Base-by-base conservation (phyloP, 1,140 invertebrate genomes). In the Lepidurus arcticus region DNA sequence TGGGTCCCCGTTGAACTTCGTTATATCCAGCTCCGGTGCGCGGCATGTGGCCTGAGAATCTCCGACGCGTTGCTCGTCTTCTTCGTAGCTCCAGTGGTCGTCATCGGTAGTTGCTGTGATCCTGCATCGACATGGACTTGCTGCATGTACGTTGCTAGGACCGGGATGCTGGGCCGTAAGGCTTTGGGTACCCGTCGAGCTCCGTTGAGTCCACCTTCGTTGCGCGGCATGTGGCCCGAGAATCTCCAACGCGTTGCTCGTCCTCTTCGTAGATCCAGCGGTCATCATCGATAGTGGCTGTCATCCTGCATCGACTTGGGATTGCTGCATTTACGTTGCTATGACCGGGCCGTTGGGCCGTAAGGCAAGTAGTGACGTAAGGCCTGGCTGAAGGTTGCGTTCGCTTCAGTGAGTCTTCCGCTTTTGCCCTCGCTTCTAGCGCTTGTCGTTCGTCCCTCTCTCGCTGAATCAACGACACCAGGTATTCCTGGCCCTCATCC, bases 141-240 rank as follows among this genome's bases (percentile, higher is more conserved):
- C n/a, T n/a, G n/a, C n/a, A n/a, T n/a, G n/a, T n/a, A n/a, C n/a
- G n/a, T n/a, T n/a, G n/a, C n/a, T n/a, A n/a, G n/a, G n/a, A n/a
- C n/a, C n/a, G n/a, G n/a, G n/a, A n/a, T n/a, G n/a, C n/a, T n/a
- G n/a, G n/a, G n/a, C n/a, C n/a, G n/a, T n/a, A n/a, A n/a, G n/a
- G n/a, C n/a, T n/a, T n/a, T n/a, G n/a, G n/a, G n/a, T n/a, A n/a
- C n/a, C n/a, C 43, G 8, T 76, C 75, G 11, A 76, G 44, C 26
- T 76, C 44, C 75, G 75, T 44, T n/a, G 11, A n/a, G 9, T 44
- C 42, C 44, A 47, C 5, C 44, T 76, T 76, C 43, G 75, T 42
- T n/a, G 75, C 43, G 21, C 16, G 44, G 10, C 43, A 45, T 45
- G 75, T 45, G n/a, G 43, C 24, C 13, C 42, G 75, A 45, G 43